Evolutionary conservation across 2,888 invertebrate species (phyloP).

Genomic region (Conchocele bisecta): DNA sequence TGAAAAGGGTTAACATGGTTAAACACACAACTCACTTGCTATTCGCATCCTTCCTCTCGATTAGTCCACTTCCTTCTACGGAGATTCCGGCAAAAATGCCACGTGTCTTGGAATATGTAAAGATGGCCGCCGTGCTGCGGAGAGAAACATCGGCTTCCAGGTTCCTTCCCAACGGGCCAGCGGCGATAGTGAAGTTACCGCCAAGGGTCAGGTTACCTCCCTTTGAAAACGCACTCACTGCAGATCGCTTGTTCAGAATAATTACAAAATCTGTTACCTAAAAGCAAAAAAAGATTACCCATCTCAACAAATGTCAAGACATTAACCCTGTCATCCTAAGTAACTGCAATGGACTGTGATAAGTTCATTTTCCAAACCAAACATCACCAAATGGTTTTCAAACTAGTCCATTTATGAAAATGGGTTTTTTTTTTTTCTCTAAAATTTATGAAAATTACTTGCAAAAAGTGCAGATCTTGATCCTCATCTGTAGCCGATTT

Average conservation of each 20-base stretch:
- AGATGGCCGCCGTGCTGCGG: conserved; percentile 78
- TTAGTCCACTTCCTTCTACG: conserved; percentile 79
- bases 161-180: conserved; percentile 78
- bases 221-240: conserved; percentile 80
- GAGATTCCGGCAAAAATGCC: conserved; percentile 81
- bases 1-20: not conserved
- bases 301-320: not conserved
- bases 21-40: conserved; percentile 71
- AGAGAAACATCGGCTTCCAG: conserved; percentile 77
- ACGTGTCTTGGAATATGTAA: conserved; percentile 80
- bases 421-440: too few species aligned
- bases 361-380: too few species aligned
- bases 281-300: conserved; percentile 2
- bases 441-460: too few species aligned
- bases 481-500: too few species aligned
- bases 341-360: too few species aligned
- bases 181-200: conserved; percentile 81
- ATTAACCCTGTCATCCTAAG: not conserved
- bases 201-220: conserved; percentile 81
- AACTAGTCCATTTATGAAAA: too few species aligned
- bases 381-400: too few species aligned
- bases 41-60: conserved; percentile 81
- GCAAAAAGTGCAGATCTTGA: too few species aligned
- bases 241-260: conserved; percentile 75
- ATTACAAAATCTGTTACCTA: conserved; percentile 82